Evolutionary conservation across 2,113 vertebrate genomes (phyloP), one percentile per base, ranked within the genome.

Genomic region (Pteruthius melanotis): DNA sequence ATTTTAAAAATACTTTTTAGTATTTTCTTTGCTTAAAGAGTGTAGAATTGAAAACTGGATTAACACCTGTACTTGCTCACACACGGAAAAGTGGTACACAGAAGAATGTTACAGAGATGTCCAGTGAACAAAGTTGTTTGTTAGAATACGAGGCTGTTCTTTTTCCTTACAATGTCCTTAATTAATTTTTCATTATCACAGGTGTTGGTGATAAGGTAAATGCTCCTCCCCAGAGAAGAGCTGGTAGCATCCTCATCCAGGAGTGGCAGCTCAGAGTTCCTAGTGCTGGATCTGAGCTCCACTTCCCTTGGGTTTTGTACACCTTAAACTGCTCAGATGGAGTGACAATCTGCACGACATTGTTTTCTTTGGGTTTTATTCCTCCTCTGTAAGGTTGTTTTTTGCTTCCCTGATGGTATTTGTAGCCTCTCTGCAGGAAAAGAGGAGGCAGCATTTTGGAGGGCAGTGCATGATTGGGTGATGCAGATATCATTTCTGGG

Each of bases 261-360:
- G 60, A 50, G 23, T 39, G 45, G 30, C 39, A 91, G 60, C 35
- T 56, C 0, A 4, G 30, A 52, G n/a, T 31, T 89, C 30, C 42
- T 78, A 31, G 17, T 76, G 44, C 20, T 50, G 39, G 40, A 37
- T 64, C 57, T 22, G 44, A 89, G 15, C 79, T 94, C 81, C 47
- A 30, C 42, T 74, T 68, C 7, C 31, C 26, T 49, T 85, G 40
- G 23, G 35, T 79, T 85, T 93, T 61, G 47, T 37, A 27, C 22
- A 37, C 27, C 22, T 60, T 56, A 63, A 87, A 18, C 49, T 1
- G 4, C 31, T 85, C 26, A 4, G 40, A 28, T 28, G 31, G 47
- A 82, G 24, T 0, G 0, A 10, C 1, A 6, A 1, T 40, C 18
- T 2, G 3, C 13, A 20, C 4, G n/a, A n/a, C 3, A 2, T 45